Evolutionary conservation across 2,113 vertebrate species (phyloP).

Genomic region (Delphinapterus leucas): DNA sequence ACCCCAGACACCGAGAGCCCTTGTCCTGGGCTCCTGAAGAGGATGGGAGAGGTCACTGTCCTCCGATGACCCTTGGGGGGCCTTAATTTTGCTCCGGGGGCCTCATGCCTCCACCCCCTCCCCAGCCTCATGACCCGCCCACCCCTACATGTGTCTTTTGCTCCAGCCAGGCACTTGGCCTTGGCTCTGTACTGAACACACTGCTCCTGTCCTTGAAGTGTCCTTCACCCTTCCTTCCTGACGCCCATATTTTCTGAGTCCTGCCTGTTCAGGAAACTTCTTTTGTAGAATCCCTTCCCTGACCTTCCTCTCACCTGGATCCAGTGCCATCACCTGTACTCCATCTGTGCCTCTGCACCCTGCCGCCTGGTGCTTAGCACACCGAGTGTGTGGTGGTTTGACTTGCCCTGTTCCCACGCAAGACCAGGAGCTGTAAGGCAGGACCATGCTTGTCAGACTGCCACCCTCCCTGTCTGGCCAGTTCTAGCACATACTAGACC

Average conservation of each 20-base stretch:
- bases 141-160: too few species aligned
- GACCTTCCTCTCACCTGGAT: neutral
- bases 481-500: neutral
- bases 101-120: neutral
- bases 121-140: neutral
- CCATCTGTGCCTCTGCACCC: neutral
- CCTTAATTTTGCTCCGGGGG: neutral
- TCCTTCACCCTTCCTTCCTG: neutral
- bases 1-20: too few species aligned
- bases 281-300: neutral
- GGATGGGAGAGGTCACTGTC: neutral
- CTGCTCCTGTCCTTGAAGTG: neutral
- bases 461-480: neutral
- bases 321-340: neutral
- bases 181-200: neutral
- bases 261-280: neutral
- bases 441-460: neutral
- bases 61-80: neutral
- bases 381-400: neutral
- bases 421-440: neutral
- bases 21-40: neutral
- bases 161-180: neutral
- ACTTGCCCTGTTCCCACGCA: neutral
- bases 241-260: neutral
- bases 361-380: neutral